phyloP scores from a whole-genome alignment of 2,888 invertebrate genomes.

The Drosophila kambysellisi region DNA sequence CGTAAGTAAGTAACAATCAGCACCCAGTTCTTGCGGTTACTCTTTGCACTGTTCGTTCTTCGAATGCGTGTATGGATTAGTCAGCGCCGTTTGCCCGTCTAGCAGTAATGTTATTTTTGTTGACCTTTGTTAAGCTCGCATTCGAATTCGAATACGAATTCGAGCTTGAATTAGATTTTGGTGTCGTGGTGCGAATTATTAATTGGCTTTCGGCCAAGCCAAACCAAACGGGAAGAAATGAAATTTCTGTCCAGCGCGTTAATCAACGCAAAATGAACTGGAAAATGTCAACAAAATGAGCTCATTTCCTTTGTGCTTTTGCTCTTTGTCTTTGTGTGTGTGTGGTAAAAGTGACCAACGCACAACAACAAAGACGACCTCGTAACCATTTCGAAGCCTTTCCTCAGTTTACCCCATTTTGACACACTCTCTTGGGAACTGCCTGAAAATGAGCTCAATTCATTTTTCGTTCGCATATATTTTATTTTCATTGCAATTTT shows the following conservation, averaged over 20 bases:
- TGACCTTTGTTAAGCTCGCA: constrained; percentile 58
- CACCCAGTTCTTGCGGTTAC: constrained; percentile 37
- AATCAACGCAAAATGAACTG: constrained; percentile 77
- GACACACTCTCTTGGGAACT: constrained; percentile 12
- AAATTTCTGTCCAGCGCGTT: constrained; percentile 48
- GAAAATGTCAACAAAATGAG: constrained; percentile 77
- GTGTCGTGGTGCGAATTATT: constrained; percentile 65
- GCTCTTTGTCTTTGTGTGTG: background rate
- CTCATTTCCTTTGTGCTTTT: constrained; percentile 67
- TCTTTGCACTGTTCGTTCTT: constrained; percentile 29
- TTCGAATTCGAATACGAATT: constrained; percentile 37
- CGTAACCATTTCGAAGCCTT: constrained; percentile 66
- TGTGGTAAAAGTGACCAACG: constrained; percentile 47
- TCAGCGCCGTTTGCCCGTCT: constrained; percentile 42
- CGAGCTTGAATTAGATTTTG: constrained; percentile 45
- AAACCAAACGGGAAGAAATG: constrained; percentile 13
- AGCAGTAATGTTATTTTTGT: constrained; percentile 14
- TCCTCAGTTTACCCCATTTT: constrained; percentile 11
- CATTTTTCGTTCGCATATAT: constrained; percentile 42
- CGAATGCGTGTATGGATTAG: constrained; percentile 43
- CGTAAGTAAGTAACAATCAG: constrained; percentile 14
- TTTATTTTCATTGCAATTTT: constrained; percentile 66
- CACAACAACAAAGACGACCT: constrained; percentile 69
- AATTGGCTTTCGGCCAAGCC: constrained; percentile 59
- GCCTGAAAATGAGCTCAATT: constrained; percentile 73